Conservation (phyloP, 2,113 vertebrate genomes). For the Prionailurus bengalensis region DNA sequence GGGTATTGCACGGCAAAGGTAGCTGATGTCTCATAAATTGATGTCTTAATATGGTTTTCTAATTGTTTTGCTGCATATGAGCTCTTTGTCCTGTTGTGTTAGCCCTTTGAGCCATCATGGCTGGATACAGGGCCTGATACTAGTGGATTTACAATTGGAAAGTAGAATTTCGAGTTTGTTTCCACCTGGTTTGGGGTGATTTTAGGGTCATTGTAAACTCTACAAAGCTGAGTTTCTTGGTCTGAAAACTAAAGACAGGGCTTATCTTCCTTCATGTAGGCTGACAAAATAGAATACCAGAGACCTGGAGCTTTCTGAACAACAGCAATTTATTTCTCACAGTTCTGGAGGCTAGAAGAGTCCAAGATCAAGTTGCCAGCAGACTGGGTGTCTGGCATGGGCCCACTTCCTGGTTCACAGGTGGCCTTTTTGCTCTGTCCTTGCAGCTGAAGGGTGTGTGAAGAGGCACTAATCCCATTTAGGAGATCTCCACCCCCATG, state of each 20-base stretch:
- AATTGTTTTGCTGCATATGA: neutral
- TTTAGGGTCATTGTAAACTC: neutral
- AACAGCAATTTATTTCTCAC: neutral
- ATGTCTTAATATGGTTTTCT: neutral
- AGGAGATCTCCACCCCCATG: neutral
- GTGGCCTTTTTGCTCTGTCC: neutral
- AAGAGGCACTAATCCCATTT: neutral
- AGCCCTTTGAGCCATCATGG: neutral
- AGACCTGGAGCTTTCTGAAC: neutral
- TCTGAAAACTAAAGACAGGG: constrained; percentile 4
- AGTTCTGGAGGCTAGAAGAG: neutral
- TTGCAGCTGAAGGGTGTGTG: neutral
- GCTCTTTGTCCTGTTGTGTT: neutral
- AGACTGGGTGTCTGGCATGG: neutral
- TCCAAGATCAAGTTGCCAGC: neutral
- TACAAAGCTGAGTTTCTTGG: neutral
- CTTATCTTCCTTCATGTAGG: neutral
- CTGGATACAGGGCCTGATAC: neutral
- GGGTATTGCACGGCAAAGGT: neutral
- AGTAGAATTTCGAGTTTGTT: neutral
- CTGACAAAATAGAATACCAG: neutral
- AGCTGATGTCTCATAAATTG: neutral
- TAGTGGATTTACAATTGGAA: neutral
- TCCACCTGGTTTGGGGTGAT: neutral
- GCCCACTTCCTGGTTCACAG: neutral